These are phyloP conservation scores for Dryocosmus kuriphilus DNA, from an alignment of 2,888 invertebrate species.

Conservation along the genomic window DNA sequence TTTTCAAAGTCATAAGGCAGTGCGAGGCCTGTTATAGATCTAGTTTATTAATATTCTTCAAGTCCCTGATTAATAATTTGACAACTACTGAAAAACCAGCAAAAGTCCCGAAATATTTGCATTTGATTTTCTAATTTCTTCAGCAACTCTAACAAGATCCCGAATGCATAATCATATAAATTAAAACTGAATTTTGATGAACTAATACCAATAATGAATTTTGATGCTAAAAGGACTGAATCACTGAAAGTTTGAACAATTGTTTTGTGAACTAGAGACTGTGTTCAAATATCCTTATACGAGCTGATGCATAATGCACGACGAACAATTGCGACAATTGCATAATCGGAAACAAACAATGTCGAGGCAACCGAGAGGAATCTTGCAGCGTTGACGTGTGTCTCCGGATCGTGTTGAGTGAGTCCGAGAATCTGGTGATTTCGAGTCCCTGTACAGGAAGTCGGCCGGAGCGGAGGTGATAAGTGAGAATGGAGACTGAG, in stretches of 20 bases:
- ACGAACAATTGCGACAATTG: constrained; percentile 18
- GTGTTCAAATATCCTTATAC: background rate
- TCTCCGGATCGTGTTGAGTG: constrained; percentile 1
- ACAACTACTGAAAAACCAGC: background rate
- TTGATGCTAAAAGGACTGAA: background rate
- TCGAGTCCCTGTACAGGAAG: background rate
- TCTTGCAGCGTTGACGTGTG: background rate
- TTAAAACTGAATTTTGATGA: too few species aligned
- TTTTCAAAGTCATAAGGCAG: too few species aligned
- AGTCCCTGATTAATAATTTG: background rate
- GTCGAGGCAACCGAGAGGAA: constrained; percentile 16
- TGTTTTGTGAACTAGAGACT: background rate
- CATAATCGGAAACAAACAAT: constrained; percentile 32
- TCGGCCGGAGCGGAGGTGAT: constrained; percentile 10
- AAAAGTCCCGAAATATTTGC: background rate
- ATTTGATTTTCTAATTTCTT: background rate
- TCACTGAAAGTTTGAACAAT: background rate
- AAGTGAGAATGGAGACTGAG: constrained; percentile 53
- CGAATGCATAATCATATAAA: background rate
- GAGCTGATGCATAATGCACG: constrained; percentile 7
- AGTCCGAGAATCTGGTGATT: background rate
- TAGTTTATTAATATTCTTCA: too few species aligned
- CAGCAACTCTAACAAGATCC: background rate
- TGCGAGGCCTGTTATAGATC: too few species aligned
- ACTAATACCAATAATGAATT: too few species aligned